Evolutionary conservation across 2,888 invertebrate genomes (phyloP).

Genomic region (Platycnemis pennipes): DNA sequence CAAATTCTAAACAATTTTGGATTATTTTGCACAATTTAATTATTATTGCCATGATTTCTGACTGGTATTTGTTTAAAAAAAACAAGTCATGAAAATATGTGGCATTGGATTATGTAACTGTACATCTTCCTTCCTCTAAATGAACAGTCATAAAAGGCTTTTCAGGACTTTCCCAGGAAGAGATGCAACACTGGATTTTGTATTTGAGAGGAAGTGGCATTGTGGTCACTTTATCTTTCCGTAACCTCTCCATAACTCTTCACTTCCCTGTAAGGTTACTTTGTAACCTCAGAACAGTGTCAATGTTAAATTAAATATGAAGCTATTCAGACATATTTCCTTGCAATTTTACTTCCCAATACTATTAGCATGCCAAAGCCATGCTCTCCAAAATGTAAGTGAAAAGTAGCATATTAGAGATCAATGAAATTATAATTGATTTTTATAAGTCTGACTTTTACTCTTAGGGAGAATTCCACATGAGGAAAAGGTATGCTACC

Average conservation of each 20-base stretch:
- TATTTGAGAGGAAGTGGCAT: constrained; percentile 39
- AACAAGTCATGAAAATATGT: neutral
- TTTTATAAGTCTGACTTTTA: neutral
- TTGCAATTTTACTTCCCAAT: neutral
- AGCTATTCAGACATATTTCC: neutral
- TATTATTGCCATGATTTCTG: too few species aligned
- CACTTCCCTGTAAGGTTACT: neutral
- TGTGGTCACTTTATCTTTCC: constrained; percentile 22
- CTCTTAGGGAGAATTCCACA: neutral
- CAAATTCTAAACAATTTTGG: too few species aligned
- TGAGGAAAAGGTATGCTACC: neutral
- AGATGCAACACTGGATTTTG: neutral
- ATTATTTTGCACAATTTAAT: too few species aligned
- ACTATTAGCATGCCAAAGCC: neutral
- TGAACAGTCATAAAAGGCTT: neutral
- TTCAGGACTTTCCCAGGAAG: neutral
- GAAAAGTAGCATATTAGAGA: neutral
- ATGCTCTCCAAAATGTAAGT: neutral
- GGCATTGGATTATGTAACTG: neutral
- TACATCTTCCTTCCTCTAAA: neutral
- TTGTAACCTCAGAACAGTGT: neutral
- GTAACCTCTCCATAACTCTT: neutral
- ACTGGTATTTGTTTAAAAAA: too few species aligned
- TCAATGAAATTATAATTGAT: neutral
- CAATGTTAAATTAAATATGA: neutral